Conservation (phyloP, 2,888 invertebrate species). For the Amiota minor region DNA sequence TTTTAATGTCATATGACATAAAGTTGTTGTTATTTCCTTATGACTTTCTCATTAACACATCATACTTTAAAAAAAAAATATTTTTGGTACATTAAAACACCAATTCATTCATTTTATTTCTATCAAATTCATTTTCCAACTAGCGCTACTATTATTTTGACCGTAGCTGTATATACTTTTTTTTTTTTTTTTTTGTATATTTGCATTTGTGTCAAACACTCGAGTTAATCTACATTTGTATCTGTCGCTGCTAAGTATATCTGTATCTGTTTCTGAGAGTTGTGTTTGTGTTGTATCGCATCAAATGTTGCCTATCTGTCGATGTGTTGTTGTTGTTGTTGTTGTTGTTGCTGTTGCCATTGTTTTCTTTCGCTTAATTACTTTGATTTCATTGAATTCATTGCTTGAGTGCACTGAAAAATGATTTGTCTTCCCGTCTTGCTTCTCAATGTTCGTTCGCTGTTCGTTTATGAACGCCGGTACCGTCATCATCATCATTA, state of each 20-base stretch:
- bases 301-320: not conserved
- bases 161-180: too few relatives aligned
- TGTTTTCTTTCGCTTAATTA: conserved; percentile 28
- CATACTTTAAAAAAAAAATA: too few relatives aligned
- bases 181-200: not conserved
- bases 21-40: too few relatives aligned
- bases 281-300: not conserved
- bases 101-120: too few relatives aligned
- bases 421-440: conserved; percentile 1
- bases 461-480: conserved; percentile 24
- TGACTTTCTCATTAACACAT: too few relatives aligned
- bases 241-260: not conserved
- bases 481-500: conserved; percentile 31
- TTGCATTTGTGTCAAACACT: not conserved
- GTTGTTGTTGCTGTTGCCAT: conserved; percentile 1
- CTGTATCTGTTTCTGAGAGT: conserved; percentile 9
- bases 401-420: conserved; percentile 20
- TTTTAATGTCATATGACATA: too few relatives aligned
- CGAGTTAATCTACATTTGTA: not conserved
- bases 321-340: not conserved
- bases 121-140: too few relatives aligned
- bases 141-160: too few relatives aligned
- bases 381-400: conserved; percentile 31
- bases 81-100: too few relatives aligned
- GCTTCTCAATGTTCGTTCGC: not conserved